Conservation (phyloP, 1,140 invertebrate genomes). For the Antheraea pernyi region DNA sequence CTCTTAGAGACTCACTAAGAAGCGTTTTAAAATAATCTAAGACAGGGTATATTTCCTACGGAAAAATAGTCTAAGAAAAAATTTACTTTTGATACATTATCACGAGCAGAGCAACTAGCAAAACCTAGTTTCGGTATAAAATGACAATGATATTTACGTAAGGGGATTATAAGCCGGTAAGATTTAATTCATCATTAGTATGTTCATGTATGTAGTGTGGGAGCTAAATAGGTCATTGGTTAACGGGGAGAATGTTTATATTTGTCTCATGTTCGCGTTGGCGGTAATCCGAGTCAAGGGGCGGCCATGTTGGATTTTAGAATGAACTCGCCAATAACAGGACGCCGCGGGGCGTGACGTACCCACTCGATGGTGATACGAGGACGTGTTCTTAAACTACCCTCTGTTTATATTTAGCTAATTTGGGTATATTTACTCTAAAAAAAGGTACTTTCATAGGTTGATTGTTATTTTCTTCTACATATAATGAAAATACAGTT, state of each 20-base stretch:
- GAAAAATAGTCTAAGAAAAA: too few species aligned
- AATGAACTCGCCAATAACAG: slow-evolving; percentile 40
- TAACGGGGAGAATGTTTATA: slow-evolving; percentile 33
- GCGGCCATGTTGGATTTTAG: slow-evolving; percentile 58
- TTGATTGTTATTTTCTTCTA: too few species aligned
- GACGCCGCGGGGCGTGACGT: slow-evolving; percentile 32
- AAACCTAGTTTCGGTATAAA: too few species aligned
- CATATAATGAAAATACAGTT: too few species aligned
- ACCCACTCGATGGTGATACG: background rate
- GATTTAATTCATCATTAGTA: background rate
- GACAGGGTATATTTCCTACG: too few species aligned
- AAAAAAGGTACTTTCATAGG: background rate
- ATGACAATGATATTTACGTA: background rate
- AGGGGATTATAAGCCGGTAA: background rate
- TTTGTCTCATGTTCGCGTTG: slow-evolving; percentile 30
- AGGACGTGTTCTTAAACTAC: background rate
- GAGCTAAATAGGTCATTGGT: slow-evolving; percentile 44
- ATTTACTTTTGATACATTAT: too few species aligned
- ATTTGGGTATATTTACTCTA: slow-evolving; percentile 4
- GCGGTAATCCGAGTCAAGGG: slow-evolving; percentile 47
- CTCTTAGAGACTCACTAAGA: too few species aligned
- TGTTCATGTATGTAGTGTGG: background rate
- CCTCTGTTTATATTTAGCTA: slow-evolving; percentile 18
- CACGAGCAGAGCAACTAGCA: too few species aligned
- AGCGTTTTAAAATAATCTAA: too few species aligned